Percentiles rank a stretch among this genome's conserved stretches.
phyloP scores from a whole-genome alignment of 2,113 vertebrate genomes.

The Labeo rohita region DNA sequence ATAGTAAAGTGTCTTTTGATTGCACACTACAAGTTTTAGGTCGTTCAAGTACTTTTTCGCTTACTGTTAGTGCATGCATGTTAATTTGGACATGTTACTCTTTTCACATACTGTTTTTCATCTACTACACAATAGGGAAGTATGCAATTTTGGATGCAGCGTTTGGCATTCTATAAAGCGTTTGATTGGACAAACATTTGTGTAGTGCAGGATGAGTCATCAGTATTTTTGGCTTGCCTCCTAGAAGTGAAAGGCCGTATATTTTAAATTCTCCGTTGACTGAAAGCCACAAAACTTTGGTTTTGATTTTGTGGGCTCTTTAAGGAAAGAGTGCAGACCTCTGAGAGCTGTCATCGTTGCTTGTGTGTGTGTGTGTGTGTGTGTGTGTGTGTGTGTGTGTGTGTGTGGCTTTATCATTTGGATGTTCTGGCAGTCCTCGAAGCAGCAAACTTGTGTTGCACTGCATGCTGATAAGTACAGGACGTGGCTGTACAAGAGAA shows the following conservation, averaged over 20 bases:
- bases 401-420: constrained; percentile 65
- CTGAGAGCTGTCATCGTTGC: constrained; percentile 10
- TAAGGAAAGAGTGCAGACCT: background rate
- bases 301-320: background rate
- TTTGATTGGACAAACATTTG: background rate
- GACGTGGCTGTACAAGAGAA: constrained; percentile 44
- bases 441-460: constrained; percentile 50
- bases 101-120: too few relatives aligned
- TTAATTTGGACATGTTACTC: too few relatives aligned
- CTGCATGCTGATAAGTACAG: constrained; percentile 68
- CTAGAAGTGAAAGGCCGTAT: background rate
- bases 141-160: background rate
- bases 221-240: background rate
- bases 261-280: background rate
- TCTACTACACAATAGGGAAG: background rate
- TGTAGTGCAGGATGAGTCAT: background rate
- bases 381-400: too few relatives aligned
- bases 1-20: too few relatives aligned
- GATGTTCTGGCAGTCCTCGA: constrained; percentile 54
- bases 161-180: background rate
- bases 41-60: too few relatives aligned
- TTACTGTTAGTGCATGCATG: too few relatives aligned
- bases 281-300: background rate
- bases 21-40: too few relatives aligned
- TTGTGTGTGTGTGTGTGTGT: constrained; percentile 51